Evolutionary conservation across 2,113 vertebrate genomes (phyloP).

Genomic region (Psittacula cyanocephala): DNA sequence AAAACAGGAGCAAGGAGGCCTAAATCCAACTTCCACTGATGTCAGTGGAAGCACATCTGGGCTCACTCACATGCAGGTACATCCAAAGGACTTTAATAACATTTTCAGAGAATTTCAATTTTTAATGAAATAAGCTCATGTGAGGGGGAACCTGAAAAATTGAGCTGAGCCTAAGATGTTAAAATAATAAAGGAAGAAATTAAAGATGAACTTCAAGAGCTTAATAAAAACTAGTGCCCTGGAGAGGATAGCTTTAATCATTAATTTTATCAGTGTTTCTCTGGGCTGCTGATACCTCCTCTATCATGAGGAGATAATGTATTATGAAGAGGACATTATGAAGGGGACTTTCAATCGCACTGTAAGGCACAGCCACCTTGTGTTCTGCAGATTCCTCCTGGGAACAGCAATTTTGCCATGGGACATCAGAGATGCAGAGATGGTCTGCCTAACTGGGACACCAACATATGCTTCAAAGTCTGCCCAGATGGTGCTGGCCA

Average conservation of each 20-base stretch:
- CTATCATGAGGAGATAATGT: neutral
- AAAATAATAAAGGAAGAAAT: slow-evolving; percentile 5
- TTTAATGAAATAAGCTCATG: neutral
- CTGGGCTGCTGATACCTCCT: neutral
- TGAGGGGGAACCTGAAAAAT: neutral
- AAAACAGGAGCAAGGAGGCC: neutral
- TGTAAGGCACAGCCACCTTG: neutral
- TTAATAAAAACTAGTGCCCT: neutral
- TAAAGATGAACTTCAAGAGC: neutral
- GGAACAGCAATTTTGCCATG: neutral
- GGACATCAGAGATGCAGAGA: neutral
- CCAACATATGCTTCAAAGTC: neutral
- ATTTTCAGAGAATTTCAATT: neutral
- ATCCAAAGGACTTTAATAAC: neutral
- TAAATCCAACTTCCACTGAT: neutral
- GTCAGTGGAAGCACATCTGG: neutral
- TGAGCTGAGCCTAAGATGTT: neutral
- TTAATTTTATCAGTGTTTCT: neutral
- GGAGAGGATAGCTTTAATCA: neutral
- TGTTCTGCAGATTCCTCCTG: neutral
- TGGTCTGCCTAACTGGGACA: neutral
- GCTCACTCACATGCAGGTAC: neutral
- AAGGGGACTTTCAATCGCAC: neutral
- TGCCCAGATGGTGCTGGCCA: neutral
- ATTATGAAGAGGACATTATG: neutral